Evolutionary conservation across 1,140 invertebrate species (phyloP).

Genomic region (Aricia agestis): DNA sequence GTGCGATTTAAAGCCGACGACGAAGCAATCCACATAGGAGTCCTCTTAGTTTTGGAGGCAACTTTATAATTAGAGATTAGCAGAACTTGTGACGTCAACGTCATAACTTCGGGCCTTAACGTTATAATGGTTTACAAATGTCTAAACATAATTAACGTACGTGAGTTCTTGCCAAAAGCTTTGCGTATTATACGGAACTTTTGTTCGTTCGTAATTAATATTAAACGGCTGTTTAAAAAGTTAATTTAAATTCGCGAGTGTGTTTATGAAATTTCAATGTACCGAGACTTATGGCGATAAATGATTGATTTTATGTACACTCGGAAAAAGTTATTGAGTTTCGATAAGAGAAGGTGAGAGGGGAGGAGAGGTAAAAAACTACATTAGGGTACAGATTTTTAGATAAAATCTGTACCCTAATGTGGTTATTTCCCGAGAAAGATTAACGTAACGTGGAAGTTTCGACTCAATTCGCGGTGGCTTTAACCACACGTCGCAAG

Average conservation of each 20-base stretch:
- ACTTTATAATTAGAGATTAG: background rate
- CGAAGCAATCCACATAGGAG: background rate
- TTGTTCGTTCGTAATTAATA: slow-evolving; percentile 14
- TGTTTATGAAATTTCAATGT: slow-evolving; percentile 16
- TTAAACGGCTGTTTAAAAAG: slow-evolving; percentile 10
- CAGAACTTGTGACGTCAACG: slow-evolving; percentile 2
- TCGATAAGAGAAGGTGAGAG: too few species aligned
- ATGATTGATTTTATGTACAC: background rate
- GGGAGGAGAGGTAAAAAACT: too few species aligned
- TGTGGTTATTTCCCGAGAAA: too few species aligned
- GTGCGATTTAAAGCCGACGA: background rate
- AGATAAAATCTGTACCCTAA: too few species aligned
- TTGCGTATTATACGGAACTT: background rate
- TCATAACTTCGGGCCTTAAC: background rate
- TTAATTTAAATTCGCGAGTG: slow-evolving; percentile 7
- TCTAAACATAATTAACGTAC: slow-evolving; percentile 9
- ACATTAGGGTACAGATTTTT: too few species aligned
- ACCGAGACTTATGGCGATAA: background rate
- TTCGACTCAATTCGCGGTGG: background rate
- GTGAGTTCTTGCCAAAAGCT: slow-evolving; percentile 8
- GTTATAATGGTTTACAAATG: slow-evolving; percentile 10
- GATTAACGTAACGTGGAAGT: too few species aligned
- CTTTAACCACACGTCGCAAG: background rate
- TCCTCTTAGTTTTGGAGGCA: background rate
- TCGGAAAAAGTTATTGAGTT: background rate